A percentile compares a stretch with the other conserved stretches of the same genome.
phyloP scores from a whole-genome alignment of 2,888 invertebrate genomes.

The Pomacea canaliculata region DNA sequence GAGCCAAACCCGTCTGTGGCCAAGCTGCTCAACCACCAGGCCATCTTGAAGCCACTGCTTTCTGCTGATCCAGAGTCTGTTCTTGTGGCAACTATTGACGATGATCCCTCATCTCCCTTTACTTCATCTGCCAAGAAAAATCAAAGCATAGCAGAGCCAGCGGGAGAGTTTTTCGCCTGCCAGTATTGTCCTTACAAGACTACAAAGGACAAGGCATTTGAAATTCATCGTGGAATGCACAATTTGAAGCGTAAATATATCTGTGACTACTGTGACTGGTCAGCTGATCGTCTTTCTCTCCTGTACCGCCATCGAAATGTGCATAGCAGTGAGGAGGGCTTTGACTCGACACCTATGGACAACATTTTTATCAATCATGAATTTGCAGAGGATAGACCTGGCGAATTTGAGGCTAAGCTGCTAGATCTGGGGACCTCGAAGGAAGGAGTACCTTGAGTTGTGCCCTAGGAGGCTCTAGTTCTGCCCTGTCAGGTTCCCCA shows the following conservation, averaged over 20 bases:
- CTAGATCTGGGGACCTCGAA: constrained; percentile 24
- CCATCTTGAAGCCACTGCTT: constrained; percentile 1
- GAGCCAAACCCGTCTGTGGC: constrained; percentile 38
- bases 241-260: constrained; percentile 53
- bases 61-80: background rate
- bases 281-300: constrained; percentile 55
- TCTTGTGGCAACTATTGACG: background rate
- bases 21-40: constrained; percentile 39
- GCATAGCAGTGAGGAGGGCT: constrained; percentile 48
- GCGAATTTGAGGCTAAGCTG: constrained; percentile 40
- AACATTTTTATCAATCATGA: constrained; percentile 56
- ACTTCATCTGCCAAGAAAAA: background rate
- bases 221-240: constrained; percentile 59
- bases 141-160: background rate
- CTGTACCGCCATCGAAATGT: constrained; percentile 60
- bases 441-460: constrained; percentile 8
- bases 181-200: constrained; percentile 55
- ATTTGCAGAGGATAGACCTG: constrained; percentile 47
- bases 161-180: constrained; percentile 43
- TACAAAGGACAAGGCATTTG: constrained; percentile 51
- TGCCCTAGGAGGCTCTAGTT: background rate
- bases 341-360: constrained; percentile 47
- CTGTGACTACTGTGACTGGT: constrained; percentile 65
- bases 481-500: constrained; percentile 16
- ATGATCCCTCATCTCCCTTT: background rate